Conservation (phyloP, 1,140 invertebrate species). For the Piezodorus guildinii region DNA sequence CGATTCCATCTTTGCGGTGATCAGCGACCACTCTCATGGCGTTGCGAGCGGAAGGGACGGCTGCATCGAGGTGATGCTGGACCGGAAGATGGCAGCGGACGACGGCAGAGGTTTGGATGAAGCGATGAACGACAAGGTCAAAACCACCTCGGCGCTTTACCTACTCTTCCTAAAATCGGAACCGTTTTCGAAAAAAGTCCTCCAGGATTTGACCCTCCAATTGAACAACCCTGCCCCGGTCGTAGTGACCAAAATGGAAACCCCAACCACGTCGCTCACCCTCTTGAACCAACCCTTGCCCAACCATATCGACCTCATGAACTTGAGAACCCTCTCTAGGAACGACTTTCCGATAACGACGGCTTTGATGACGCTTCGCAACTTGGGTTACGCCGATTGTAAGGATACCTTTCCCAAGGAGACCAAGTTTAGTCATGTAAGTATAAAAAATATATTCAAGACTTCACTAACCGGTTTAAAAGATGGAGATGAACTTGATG, state of each 20-base stretch:
- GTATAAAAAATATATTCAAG: constrained; percentile 5
- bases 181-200: not conserved
- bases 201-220: not conserved
- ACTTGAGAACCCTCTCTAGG: not conserved
- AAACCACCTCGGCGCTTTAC: constrained; percentile 9
- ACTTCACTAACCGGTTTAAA: not conserved
- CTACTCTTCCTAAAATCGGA: not conserved
- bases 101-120: constrained; percentile 20
- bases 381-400: not conserved
- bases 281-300: constrained; percentile 1
- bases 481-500: not conserved
- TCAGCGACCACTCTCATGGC: constrained; percentile 21
- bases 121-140: constrained; percentile 10
- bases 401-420: not conserved
- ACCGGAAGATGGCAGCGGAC: constrained; percentile 12
- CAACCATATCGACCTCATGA: not conserved
- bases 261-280: not conserved
- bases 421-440: not conserved
- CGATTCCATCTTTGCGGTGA: not conserved
- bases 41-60: constrained; percentile 13
- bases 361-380: constrained; percentile 6
- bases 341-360: not conserved
- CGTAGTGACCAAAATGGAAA: not conserved
- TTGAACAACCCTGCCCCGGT: not conserved
- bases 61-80: constrained; percentile 20